Evolutionary conservation across 2,888 invertebrate species (phyloP).

Genomic region (Ommatoiulus sabulosus): DNA sequence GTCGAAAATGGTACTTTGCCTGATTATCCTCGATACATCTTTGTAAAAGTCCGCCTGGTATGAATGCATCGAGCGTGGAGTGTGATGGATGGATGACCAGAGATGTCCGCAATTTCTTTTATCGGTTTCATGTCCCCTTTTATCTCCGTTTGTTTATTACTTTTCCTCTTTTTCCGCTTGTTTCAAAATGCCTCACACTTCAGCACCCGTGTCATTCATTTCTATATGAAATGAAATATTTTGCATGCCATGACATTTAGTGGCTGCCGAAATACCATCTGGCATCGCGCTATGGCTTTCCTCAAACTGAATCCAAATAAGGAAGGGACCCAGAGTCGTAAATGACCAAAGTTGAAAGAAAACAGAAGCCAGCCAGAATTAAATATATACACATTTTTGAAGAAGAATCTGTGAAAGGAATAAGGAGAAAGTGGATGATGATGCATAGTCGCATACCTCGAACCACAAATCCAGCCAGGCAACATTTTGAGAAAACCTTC

Average conservation of each 20-base stretch:
- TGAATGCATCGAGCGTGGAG: slow-evolving; percentile 40
- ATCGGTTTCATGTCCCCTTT: slow-evolving; percentile 40
- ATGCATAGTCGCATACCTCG: not conserved
- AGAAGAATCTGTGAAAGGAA: slow-evolving; percentile 5
- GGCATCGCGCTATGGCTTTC: slow-evolving; percentile 36
- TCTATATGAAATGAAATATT: slow-evolving; percentile 50
- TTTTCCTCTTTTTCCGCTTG: slow-evolving; percentile 38
- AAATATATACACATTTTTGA: slow-evolving; percentile 28
- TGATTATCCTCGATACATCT: slow-evolving; percentile 28
- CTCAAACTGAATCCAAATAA: slow-evolving; percentile 43
- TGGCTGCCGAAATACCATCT: slow-evolving; percentile 40
- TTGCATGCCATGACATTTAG: slow-evolving; percentile 48
- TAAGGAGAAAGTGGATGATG: slow-evolving; percentile 36
- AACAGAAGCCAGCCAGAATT: slow-evolving; percentile 44
- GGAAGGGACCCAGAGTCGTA: slow-evolving; percentile 47
- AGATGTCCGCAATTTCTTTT: slow-evolving; percentile 43
- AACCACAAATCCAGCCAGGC: not conserved
- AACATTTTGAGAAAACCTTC: not conserved
- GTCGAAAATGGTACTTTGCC: slow-evolving; percentile 19
- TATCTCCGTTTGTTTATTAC: slow-evolving; percentile 43
- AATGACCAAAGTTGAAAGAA: slow-evolving; percentile 50
- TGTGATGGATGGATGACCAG: slow-evolving; percentile 43
- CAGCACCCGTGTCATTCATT: slow-evolving; percentile 43
- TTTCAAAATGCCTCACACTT: slow-evolving; percentile 40
- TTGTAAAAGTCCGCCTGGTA: slow-evolving; percentile 8